Percentiles rank a stretch among this genome's conserved stretches.
phyloP scores from a whole-genome alignment of 2,888 invertebrate genomes.

The Sipunculus nudus region DNA sequence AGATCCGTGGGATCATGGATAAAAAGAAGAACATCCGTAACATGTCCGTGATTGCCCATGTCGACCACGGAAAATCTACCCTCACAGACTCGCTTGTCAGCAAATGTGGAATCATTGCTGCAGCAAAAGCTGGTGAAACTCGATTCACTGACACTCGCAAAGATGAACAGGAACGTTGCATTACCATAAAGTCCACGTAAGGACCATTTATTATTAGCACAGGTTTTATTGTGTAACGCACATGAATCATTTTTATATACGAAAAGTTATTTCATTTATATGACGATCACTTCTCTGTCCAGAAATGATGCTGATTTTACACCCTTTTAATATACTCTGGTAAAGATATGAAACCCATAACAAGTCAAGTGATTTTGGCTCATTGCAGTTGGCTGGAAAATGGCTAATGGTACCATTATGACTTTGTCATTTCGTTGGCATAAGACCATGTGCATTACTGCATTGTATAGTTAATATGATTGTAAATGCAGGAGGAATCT shows the following conservation, averaged over 20 bases:
- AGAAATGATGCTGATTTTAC: too few relatives aligned
- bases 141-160: constrained; percentile 99
- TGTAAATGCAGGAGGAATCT: too few relatives aligned
- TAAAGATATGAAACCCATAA: too few relatives aligned
- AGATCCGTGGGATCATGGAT: constrained; percentile 99
- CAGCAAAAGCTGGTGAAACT: constrained; percentile 98
- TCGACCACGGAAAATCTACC: constrained; percentile 99
- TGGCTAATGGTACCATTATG: neutral
- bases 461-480: too few relatives aligned
- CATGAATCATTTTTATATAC: too few relatives aligned
- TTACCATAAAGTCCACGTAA: constrained; percentile 99
- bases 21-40: constrained; percentile 99
- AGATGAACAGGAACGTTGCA: constrained; percentile 99
- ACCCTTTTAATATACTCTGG: too few relatives aligned
- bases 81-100: constrained; percentile 99
- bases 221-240: too few relatives aligned
- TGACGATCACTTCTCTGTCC: too few relatives aligned
- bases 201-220: too few relatives aligned
- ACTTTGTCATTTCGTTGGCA: too few relatives aligned
- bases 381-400: neutral
- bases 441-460: too few relatives aligned
- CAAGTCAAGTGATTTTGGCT: neutral
- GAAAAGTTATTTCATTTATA: too few relatives aligned
- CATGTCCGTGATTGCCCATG: constrained; percentile 99
- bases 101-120: constrained; percentile 99